A percentile compares a stretch with the other conserved stretches of the same genome.
Conservation (phyloP, 2,888 invertebrate genomes). For the Hydrotaea diabolus region DNA sequence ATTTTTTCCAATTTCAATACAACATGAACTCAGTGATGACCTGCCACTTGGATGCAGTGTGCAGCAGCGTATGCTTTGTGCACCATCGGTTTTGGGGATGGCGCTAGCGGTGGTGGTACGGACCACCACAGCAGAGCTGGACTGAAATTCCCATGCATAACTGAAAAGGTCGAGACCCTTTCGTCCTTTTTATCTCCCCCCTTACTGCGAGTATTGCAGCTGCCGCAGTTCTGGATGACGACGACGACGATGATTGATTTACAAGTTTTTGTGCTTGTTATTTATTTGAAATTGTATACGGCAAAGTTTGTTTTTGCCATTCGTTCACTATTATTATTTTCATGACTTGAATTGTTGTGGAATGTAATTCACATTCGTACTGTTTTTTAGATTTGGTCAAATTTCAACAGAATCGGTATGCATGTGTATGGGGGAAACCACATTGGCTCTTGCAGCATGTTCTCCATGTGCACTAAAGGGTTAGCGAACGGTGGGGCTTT, state of each 20-base stretch:
- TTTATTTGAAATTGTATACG: slow-evolving; percentile 26
- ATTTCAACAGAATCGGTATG: background rate
- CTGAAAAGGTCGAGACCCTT: background rate
- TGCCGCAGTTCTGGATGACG: slow-evolving; percentile 27
- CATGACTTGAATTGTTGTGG: background rate
- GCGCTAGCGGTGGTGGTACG: background rate
- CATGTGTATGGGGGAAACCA: too few species aligned
- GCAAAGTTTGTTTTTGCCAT: slow-evolving; percentile 11
- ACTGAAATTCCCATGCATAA: background rate
- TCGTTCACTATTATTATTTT: slow-evolving; percentile 1
- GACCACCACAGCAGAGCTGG: background rate
- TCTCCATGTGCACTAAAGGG: too few species aligned
- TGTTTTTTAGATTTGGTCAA: background rate
- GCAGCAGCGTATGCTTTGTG: background rate
- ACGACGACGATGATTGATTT: slow-evolving; percentile 48
- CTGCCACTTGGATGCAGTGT: slow-evolving; percentile 22
- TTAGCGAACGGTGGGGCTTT: too few species aligned
- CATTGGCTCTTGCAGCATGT: too few species aligned
- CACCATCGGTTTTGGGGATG: background rate
- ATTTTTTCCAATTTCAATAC: slow-evolving; percentile 43
- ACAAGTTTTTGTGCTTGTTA: slow-evolving; percentile 37
- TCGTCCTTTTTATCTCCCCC: background rate
- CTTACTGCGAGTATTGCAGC: too few species aligned
- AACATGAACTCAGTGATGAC: slow-evolving; percentile 37
- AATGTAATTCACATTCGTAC: background rate